Conservation (phyloP, 2,113 vertebrate genomes). For the Bos taurus region ARS-UCD2.0 NC_037357.1:78212001-78212500, state of each 20-base stretch:
- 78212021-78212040: not conserved
- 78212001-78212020: not conserved
- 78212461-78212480: not conserved
- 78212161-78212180: conserved; percentile 16
- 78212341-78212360: not conserved
- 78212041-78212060: conserved; percentile 27
- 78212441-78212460: not conserved
- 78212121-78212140: not conserved
- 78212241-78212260: conserved; percentile 2
- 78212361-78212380: not conserved
- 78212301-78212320: not conserved
- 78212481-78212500: conserved; percentile 15
- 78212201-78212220: not conserved
- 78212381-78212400: conserved; percentile 2
- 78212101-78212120: not conserved
- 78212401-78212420: conserved; percentile 3
- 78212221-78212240: not conserved
- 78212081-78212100: conserved; percentile 37
- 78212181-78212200: conserved; percentile 21
- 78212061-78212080: not conserved
- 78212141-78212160: conserved; percentile 16
- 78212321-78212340: not conserved
- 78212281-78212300: conserved; percentile 37
- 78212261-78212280: conserved; percentile 3
- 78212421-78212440: conserved; percentile 13